Evolutionary conservation across 2,113 vertebrate species (phyloP), one percentile per base, ranked within the genome.

Genomic region (Numenius arquata): DNA sequence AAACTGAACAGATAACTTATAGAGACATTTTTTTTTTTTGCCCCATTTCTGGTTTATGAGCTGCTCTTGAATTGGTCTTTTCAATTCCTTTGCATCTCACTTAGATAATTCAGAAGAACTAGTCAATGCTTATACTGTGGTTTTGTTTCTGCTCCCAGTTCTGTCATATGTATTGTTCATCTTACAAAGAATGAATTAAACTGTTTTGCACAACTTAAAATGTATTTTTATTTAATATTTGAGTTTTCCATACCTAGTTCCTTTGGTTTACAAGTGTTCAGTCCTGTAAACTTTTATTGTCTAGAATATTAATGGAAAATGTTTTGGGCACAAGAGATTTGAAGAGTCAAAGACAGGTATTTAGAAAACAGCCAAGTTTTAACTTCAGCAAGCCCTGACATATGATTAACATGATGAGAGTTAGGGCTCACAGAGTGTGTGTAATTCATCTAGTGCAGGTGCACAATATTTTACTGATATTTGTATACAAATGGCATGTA

Each of bases 81-180:
- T 82, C 48, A 56, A 56, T 68, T 65, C 7, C 8, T 72, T 40
- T 83, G 3, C 17, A 30, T 58, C 8, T 53, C 52, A 53, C 50
- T 65, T 43, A 67, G 13, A 38, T 25, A 72, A 76, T 41, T 76
- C 34, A 58, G 20, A 78, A 92, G n/a, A 87, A 21, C 20, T 21
- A 68, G 14, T 23, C 0, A 4, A 65, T 18, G 6, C 18, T 78
- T 56, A 23, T 4, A 61, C 3, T 67, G 21, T 56, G 8, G 6
- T 30, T 48, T 63, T 76, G 5, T 76, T 95, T 83, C 71, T 80
- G 38, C 12, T 80, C 41, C 29, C 29, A 55, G 19, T 70, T 68
- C n/a, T 65, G 14, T 75, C 0, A 0, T 48, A 66, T 48, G 6
- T 6, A 52, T 48, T 85, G 14, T 41, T 87, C 56, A 79, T 6